Evolutionary conservation across 2,888 invertebrate species (phyloP), one percentile per base, ranked within the genome.

Genomic region (Cristatella mucedo): DNA sequence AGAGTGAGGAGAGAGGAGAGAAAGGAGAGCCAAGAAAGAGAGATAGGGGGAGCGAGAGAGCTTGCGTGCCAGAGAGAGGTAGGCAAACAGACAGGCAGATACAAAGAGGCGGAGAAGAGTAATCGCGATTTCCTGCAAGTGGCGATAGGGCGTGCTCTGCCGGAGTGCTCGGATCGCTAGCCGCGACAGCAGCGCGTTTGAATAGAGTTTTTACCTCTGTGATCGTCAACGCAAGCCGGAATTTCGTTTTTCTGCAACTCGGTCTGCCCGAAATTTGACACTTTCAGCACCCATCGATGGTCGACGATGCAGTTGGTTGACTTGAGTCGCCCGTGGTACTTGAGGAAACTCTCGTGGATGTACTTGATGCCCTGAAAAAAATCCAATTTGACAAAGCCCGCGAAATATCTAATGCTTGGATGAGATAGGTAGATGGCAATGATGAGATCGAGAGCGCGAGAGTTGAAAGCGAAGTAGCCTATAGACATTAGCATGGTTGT

Each of bases 221-320:
- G n/a, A n/a, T n/a, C n/a, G n/a, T n/a, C n/a, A n/a, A n/a, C n/a
- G n/a, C n/a, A n/a, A n/a, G n/a, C n/a, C n/a, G n/a, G n/a, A n/a
- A n/a, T n/a, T n/a, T n/a, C n/a, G n/a, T n/a, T n/a, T n/a, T n/a
- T n/a, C n/a, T n/a, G n/a, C n/a, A n/a, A n/a, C n/a, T n/a, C n/a
- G n/a, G n/a, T n/a, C n/a, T n/a, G n/a, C n/a, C 86, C 86, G 64
- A 84, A 89, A 69, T 89, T 89, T 18, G 89, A 82, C 48, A 93
- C 73, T 70, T 89, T 89, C 43, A 93, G 74, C 44, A 89, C 86
- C 89, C 89, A 93, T 49, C 91, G 76, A 41, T 86, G 82, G 68
- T 93, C 91, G 44, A 93, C 86, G 32, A 86, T 82, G 69, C 89
- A 89, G 69, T 85, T 86, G 46, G 84, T 74, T 32, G 87, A 89